phyloP scores from a whole-genome alignment of 2,113 vertebrate genomes.

The Eolophus roseicapilla region DNA sequence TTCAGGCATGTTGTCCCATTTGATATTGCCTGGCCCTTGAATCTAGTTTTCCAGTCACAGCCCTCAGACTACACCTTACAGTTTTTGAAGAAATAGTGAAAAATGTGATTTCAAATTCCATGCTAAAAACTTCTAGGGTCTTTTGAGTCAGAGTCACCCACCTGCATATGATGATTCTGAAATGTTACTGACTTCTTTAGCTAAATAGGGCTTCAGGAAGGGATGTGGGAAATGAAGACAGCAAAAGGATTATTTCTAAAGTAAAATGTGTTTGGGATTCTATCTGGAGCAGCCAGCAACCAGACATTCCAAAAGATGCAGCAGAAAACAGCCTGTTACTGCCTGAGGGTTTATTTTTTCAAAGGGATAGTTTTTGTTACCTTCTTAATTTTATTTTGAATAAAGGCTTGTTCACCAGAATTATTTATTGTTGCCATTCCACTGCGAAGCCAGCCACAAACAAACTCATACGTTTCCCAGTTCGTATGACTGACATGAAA shows the following conservation, averaged over 20 bases:
- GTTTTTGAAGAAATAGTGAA: neutral
- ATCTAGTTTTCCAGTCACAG: neutral
- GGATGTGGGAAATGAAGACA: neutral
- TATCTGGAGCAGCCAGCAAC: neutral
- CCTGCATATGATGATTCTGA: neutral
- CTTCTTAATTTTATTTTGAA: constrained; percentile 82
- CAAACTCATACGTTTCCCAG: constrained; percentile 81
- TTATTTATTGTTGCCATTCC: constrained; percentile 85
- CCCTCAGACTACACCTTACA: neutral
- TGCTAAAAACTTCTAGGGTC: neutral
- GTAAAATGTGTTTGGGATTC: neutral
- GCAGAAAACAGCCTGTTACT: neutral
- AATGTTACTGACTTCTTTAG: neutral
- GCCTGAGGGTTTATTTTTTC: neutral
- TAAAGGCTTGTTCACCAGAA: constrained; percentile 83
- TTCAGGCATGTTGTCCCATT: neutral
- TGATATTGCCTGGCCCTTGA: neutral
- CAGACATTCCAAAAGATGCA: neutral
- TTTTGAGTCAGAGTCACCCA: neutral
- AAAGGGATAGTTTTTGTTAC: constrained; percentile 63
- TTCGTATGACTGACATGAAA: constrained; percentile 74
- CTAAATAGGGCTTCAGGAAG: neutral
- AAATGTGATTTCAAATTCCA: constrained; percentile 17
- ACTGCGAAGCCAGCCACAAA: constrained; percentile 85
- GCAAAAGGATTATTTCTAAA: neutral